Conservation (phyloP, 2,113 vertebrate species). For the Erinaceus europaeus region DNA sequence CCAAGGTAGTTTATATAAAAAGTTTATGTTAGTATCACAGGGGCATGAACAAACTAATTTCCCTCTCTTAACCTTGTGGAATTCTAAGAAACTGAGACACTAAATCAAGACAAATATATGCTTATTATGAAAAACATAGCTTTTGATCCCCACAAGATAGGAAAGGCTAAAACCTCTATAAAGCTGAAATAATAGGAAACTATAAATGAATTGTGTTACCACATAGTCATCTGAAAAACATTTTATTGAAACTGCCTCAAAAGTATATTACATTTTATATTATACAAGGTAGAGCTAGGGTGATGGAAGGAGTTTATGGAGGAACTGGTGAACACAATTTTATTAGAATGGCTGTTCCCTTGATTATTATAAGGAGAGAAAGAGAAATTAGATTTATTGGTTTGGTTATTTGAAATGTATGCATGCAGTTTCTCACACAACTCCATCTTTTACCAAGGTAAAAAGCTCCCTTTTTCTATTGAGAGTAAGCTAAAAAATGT, state of each 20-base stretch:
- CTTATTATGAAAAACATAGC: not conserved
- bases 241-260: conserved; percentile 75
- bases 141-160: conserved; percentile 64
- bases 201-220: conserved; percentile 62
- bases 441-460: not conserved
- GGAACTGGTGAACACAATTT: conserved; percentile 72
- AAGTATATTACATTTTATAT: conserved; percentile 73
- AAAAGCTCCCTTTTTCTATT: conserved; percentile 33
- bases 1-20: not conserved
- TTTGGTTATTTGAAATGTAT: conserved; percentile 63
- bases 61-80: not conserved
- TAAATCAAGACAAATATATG: conserved; percentile 24
- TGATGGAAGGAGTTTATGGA: conserved; percentile 69
- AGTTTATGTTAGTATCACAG: not conserved
- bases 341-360: conserved; percentile 71
- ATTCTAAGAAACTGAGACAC: conserved; percentile 5
- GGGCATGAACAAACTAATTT: not conserved
- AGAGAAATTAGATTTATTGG: conserved; percentile 51
- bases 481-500: conserved; percentile 33
- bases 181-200: conserved; percentile 67
- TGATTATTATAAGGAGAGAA: conserved; percentile 72
- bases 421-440: conserved; percentile 32
- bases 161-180: conserved; percentile 52
- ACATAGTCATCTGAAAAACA: conserved; percentile 62
- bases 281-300: conserved; percentile 70